Base-by-base conservation (phyloP, 1,140 invertebrate species). In the Macrostomum lignano region DNA sequence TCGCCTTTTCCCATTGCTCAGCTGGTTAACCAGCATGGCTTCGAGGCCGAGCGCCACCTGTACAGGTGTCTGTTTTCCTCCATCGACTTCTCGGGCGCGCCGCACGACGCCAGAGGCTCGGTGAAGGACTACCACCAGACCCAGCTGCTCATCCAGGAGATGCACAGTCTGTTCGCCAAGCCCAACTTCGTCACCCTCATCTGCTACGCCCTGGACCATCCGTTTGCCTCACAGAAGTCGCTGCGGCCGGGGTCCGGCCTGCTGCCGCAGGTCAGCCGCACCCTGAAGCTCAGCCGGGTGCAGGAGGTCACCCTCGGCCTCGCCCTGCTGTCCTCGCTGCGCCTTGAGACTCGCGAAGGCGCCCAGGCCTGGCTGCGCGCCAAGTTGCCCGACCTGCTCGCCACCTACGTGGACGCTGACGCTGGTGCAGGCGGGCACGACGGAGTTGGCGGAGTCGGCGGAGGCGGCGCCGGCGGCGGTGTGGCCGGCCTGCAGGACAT, bases 271-370 rank as follows among this genome's bases (percentile, higher is more conserved):
- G 63, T 86, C 34, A 73, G 71, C 52, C 73, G 73, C 61, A 65
- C 74, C 44, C 64, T 82, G 39, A 71, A 71, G 46, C 67, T 84
- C 40, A 72, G 70, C 31, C 64, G 71, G 43, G 70, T 79, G 10
- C 74, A 81, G 59, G 78, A 86, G 63, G 72, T 81, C 45, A 70
- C 73, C 14, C 71, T 84, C 58, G 73, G 73, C 21, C 63, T 86
- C 46, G 70, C 73, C 29, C 60, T 84, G 33, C 66, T 72, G 24
- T 67, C 73, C 50, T 78, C 76, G 1, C 66, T 67, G 7, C 71
- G 71, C 49, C 41, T 63, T 28, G 77, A 84, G 43, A 67, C 73
- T 29, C 60, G 66, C 20, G 58, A 59, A 42, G 63, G 70, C 42
- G 71, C 77, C 17, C 57, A 66, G 36, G 68, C 72, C 41, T 73